Conservation (phyloP, 2,113 vertebrate genomes). For the Anarhynchus alexandrinus region DNA sequence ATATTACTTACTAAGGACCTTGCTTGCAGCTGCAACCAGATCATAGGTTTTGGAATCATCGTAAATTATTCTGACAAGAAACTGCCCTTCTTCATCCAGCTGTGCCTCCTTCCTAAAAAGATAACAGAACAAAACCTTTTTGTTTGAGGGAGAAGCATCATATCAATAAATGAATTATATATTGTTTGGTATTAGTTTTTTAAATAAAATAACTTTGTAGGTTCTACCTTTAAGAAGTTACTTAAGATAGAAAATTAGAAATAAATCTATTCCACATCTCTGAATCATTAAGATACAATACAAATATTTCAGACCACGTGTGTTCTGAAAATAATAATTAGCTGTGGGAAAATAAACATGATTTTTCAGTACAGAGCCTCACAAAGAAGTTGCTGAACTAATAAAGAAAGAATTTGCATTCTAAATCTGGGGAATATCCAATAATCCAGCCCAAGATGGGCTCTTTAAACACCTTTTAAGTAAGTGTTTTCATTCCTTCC, state of each 20-base stretch:
- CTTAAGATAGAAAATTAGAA: background rate
- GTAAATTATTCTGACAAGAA: constrained; percentile 97
- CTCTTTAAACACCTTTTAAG: background rate
- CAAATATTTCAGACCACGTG: background rate
- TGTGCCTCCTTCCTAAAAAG: constrained; percentile 91
- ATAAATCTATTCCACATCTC: background rate
- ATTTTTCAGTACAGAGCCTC: background rate
- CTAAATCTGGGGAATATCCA: background rate
- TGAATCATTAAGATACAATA: background rate
- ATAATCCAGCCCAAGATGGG: background rate
- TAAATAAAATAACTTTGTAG: background rate
- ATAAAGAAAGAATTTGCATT: background rate
- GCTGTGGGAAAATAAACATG: background rate
- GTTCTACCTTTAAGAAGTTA: background rate
- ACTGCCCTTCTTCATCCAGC: constrained; percentile 97
- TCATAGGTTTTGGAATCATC: constrained; percentile 98
- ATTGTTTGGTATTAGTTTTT: background rate
- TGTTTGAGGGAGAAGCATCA: background rate
- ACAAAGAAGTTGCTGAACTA: background rate
- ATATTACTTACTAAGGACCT: constrained; percentile 92
- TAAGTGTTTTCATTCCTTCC: background rate
- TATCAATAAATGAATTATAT: background rate
- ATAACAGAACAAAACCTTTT: background rate
- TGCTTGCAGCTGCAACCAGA: constrained; percentile 94
- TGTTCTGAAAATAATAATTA: background rate